Conservation (phyloP, 2,888 invertebrate genomes). For the Caenorhabditis zanzibari region DNA sequence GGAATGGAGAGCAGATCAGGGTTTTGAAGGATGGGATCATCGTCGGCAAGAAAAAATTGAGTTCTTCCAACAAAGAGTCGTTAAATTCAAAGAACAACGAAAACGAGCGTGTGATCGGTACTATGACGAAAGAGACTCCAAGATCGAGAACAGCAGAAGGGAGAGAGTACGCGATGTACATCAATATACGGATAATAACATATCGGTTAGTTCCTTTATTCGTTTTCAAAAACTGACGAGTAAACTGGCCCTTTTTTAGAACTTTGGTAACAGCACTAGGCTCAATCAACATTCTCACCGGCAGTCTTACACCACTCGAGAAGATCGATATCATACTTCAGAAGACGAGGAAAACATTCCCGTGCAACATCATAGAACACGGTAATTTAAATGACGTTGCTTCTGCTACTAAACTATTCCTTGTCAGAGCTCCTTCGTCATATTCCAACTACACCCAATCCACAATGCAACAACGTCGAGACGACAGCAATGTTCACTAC, state of each 20-base stretch:
- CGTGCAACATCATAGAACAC: background rate
- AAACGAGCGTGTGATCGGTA: background rate
- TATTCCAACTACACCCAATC: background rate
- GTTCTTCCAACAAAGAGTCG: background rate
- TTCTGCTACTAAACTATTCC: background rate
- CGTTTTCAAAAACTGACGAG: no score
- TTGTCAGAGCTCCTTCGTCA: constrained; percentile 3
- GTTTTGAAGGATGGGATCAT: background rate
- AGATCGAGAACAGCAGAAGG: background rate
- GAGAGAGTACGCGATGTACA: background rate
- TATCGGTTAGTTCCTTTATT: background rate
- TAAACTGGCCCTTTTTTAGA: no score
- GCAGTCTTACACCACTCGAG: background rate
- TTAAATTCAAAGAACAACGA: background rate
- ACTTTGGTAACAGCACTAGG: background rate
- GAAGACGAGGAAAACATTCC: constrained; percentile 14
- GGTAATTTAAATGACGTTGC: background rate
- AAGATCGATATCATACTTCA: background rate
- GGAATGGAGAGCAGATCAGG: background rate
- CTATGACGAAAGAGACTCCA: background rate
- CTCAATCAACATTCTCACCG: constrained; percentile 9
- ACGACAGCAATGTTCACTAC: background rate
- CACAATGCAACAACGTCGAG: constrained; percentile 18
- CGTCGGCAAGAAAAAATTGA: background rate
- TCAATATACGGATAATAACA: background rate